phyloP scores from a whole-genome alignment of 2,888 invertebrate genomes.

The Callimorpha dominula region DNA sequence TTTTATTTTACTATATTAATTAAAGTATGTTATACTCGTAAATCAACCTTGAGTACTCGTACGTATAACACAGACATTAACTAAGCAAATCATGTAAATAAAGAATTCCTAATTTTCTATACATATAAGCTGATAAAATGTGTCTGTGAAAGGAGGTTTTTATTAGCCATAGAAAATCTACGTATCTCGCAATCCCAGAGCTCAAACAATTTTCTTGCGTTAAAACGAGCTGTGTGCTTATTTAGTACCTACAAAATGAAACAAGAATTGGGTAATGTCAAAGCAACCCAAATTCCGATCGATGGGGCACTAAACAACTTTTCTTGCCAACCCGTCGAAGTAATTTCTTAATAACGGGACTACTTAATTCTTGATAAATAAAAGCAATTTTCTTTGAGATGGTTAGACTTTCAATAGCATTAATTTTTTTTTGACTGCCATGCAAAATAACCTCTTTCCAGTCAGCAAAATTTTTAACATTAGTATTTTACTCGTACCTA shows the following conservation, averaged over 20 bases:
- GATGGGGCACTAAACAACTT: background rate
- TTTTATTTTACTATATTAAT: no score
- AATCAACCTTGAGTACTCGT: no score
- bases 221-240: background rate
- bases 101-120: background rate
- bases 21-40: no score
- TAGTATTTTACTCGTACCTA: background rate
- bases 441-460: background rate
- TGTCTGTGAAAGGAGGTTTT: background rate
- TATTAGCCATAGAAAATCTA: background rate
- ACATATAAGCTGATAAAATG: background rate
- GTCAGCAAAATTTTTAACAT: background rate
- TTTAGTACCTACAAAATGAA: conserved; percentile 4
- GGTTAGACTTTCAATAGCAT: background rate
- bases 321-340: background rate
- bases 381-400: background rate
- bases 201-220: background rate
- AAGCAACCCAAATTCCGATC: background rate
- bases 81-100: no score
- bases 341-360: conserved; percentile 20
- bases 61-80: no score
- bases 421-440: background rate
- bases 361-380: conserved; percentile 43
- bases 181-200: background rate
- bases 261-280: background rate